phyloP scores from a whole-genome alignment of 2,888 invertebrate species.

The Campoplex nolae region DNA sequence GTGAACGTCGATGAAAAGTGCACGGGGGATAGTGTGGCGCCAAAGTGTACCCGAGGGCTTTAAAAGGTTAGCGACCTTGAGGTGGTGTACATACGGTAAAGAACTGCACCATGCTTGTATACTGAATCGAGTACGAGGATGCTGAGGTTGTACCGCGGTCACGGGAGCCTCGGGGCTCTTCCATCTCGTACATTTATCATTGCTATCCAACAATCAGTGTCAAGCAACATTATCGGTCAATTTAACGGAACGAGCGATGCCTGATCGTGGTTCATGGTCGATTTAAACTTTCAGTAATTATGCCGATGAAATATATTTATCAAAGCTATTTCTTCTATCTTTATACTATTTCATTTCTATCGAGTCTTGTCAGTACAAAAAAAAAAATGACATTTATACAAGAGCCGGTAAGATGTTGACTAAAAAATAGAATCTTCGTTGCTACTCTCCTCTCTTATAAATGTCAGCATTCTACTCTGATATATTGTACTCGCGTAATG shows the following conservation, averaged over 20 bases:
- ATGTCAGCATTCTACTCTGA: neutral
- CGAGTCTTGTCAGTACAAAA: neutral
- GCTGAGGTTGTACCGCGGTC: conserved; percentile 47
- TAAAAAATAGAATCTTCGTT: neutral
- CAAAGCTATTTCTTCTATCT: neutral
- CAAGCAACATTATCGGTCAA: conserved; percentile 77
- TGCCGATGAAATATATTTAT: conserved; percentile 5
- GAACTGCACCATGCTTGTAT: conserved; percentile 10
- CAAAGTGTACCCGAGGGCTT: conserved; percentile 77
- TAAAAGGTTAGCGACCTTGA: conserved; percentile 72
- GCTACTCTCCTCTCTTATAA: neutral
- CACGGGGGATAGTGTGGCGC: conserved; percentile 73
- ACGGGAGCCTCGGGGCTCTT: conserved; percentile 48
- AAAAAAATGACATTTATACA: neutral
- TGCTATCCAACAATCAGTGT: conserved; percentile 78
- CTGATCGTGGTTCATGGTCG: conserved; percentile 6
- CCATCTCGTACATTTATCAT: conserved; percentile 76
- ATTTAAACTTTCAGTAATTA: conserved; percentile 29
- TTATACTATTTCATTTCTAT: neutral
- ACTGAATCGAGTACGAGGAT: conserved; percentile 16
- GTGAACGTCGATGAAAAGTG: conserved; percentile 66
- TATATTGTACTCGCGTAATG: no score
- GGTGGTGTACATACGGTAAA: conserved; percentile 50
- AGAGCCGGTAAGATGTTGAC: neutral
- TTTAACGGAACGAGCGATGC: conserved; percentile 72